Evolutionary conservation across 2,113 vertebrate genomes (phyloP).

Genomic region (Cephalopterus ornatus): DNA sequence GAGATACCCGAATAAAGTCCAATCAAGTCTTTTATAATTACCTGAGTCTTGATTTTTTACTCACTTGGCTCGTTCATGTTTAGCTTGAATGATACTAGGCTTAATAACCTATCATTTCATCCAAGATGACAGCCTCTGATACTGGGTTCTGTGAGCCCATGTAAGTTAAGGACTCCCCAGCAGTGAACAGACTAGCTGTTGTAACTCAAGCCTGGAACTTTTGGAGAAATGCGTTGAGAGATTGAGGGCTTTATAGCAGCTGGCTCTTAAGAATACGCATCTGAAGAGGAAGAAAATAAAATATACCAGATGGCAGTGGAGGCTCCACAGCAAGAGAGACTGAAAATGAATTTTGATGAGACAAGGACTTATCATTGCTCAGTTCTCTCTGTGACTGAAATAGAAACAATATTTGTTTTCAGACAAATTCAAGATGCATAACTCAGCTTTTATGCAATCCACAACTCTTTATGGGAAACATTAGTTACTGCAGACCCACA

Average conservation of each 20-base stretch:
- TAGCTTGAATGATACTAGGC: background rate
- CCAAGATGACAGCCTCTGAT: background rate
- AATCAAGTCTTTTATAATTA: background rate
- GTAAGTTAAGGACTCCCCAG: background rate
- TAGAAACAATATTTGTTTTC: slow-evolving; percentile 48
- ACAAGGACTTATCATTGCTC: background rate
- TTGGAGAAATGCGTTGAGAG: background rate
- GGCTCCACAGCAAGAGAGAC: slow-evolving; percentile 23
- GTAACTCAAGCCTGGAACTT: background rate
- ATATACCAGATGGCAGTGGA: slow-evolving; percentile 52
- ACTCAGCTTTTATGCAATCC: background rate
- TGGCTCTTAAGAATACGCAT: slow-evolving; percentile 24
- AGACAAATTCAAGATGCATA: slow-evolving; percentile 29
- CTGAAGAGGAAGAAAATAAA: slow-evolving; percentile 60
- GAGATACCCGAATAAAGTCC: background rate
- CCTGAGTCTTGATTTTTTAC: background rate
- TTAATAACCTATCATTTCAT: background rate
- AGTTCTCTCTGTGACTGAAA: slow-evolving; percentile 23
- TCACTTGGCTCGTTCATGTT: background rate
- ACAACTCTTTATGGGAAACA: background rate
- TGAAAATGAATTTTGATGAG: slow-evolving; percentile 54
- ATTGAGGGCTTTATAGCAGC: background rate
- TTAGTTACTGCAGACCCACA: background rate
- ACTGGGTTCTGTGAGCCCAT: background rate
- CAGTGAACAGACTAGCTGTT: background rate